These are phyloP conservation scores for Alauda arvensis DNA, from an alignment of 2,797 vertebrate genomes.

Conservation along the genomic window DNA sequence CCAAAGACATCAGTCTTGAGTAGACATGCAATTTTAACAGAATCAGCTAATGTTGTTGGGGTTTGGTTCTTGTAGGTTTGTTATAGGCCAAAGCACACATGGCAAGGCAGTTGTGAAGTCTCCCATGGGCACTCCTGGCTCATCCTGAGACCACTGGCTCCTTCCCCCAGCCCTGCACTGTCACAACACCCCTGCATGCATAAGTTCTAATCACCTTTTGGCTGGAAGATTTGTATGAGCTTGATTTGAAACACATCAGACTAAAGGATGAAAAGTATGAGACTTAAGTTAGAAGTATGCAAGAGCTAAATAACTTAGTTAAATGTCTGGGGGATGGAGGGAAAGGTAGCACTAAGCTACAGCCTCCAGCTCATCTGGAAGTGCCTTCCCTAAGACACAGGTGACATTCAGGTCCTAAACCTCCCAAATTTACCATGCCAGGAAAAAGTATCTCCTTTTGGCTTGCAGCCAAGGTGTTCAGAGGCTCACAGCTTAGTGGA, in stretches of 20 bases:
- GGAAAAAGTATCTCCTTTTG: not conserved
- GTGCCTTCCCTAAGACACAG: not conserved
- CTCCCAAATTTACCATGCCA: not conserved
- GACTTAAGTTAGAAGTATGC: not conserved
- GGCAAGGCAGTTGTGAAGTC: not conserved
- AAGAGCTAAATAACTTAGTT: not conserved
- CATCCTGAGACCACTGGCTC: not conserved
- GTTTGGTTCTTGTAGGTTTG: not conserved
- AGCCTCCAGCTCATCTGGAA: not conserved
- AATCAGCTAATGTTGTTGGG: not conserved
- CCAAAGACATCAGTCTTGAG: not conserved
- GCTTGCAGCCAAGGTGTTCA: not conserved
- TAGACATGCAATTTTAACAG: not conserved
- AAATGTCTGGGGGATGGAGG: not conserved
- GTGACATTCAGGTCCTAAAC: not conserved
- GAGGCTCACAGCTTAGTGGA: not conserved
- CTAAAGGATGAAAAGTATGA: not conserved
- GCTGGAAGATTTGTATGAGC: not conserved
- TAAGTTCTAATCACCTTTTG: not conserved
- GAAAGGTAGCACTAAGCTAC: not conserved
- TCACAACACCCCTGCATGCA: not conserved
- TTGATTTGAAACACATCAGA: not conserved
- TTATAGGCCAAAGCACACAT: not conserved
- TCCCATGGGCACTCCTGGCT: not conserved
- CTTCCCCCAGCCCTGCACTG: not conserved